Evolutionary conservation across 2,888 invertebrate genomes (phyloP), one percentile per base, ranked within the genome.

Genomic region (Leptarthrus brevirostris): DNA sequence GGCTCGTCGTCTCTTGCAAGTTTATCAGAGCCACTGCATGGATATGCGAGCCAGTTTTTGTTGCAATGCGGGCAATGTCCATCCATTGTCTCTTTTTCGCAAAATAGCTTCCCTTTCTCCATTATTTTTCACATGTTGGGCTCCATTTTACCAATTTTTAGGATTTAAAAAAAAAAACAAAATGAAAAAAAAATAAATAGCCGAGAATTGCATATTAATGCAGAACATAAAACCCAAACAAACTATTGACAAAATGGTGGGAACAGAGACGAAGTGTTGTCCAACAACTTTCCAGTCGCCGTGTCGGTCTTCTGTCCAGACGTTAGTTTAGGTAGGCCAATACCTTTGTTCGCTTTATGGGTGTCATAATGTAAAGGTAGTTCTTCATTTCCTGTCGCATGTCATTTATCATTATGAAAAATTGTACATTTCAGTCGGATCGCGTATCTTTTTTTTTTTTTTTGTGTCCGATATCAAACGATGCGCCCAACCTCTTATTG

Each of bases 401-500:
- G 69, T 69, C 69, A 52, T 69, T 69, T 69, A 69, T 69, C 69
- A 69, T 69, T 52, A 52, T 69, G 69, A 69, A 69, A 69, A 69
- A 69, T 69, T 69, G 69, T 69, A 30, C 52, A 69, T 49, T 69
- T 49, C 52, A 22, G 52, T 10, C 22, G 20, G 52, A 69, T 52
- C 36, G 52, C 47, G 52, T 69, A 18, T 30, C 47, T 66, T 24
- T 26, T 47, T 24, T 66, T 44, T 20, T 16, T 52, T 49, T 20
- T 52, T 52, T 20, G 22, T 14, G 14, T 47, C 12, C 16, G 3
- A 5, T 49, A 66, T 49, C 44, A 44, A 44, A 66, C 24, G 26
- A 16, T 49, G 49, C 30, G 69, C 26, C 52, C 34, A 24, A 18
- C 30, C 12, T 12, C n/a, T 20, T 34, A 34, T 18, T 34, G 34